A percentile compares a stretch with the other conserved stretches of the same genome.
phyloP scores from a whole-genome alignment of 2,797 vertebrate species.

The Premnoplex brunnescens region DNA sequence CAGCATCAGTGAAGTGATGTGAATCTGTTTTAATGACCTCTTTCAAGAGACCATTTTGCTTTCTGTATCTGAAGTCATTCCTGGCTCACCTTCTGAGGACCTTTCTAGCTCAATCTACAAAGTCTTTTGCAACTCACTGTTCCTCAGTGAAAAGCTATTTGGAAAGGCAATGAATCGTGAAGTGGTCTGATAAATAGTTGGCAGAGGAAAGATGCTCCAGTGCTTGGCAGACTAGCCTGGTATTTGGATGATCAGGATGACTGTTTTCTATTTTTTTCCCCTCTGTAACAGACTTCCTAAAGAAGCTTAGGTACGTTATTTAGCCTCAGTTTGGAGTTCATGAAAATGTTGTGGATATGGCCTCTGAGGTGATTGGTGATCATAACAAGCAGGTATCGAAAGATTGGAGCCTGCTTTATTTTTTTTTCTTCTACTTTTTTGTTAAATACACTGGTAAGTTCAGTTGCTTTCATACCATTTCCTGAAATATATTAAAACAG shows the following conservation, averaged over 20 bases:
- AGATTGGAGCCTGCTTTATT: background rate
- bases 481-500: background rate
- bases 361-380: background rate
- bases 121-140: slow-evolving; percentile 51
- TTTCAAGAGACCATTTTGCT: slow-evolving; percentile 51
- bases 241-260: background rate
- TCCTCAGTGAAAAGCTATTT: slow-evolving; percentile 48
- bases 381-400: background rate
- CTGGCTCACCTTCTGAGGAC: slow-evolving; percentile 50
- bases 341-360: background rate
- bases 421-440: background rate
- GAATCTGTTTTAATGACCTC: slow-evolving; percentile 46
- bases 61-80: slow-evolving; percentile 61
- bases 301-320: background rate
- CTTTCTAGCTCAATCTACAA: slow-evolving; percentile 67
- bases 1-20: background rate
- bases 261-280: too few species aligned
- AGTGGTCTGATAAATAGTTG: slow-evolving; percentile 25
- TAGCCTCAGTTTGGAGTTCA: background rate
- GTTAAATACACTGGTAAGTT: background rate
- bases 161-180: slow-evolving; percentile 45
- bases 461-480: background rate
- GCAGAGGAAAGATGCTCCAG: slow-evolving; percentile 6
- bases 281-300: background rate
- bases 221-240: background rate